Percentiles rank a stretch among this genome's conserved stretches.
phyloP scores from a whole-genome alignment of 2,797 vertebrate species.

The Bradypodion pumilum region DNA sequence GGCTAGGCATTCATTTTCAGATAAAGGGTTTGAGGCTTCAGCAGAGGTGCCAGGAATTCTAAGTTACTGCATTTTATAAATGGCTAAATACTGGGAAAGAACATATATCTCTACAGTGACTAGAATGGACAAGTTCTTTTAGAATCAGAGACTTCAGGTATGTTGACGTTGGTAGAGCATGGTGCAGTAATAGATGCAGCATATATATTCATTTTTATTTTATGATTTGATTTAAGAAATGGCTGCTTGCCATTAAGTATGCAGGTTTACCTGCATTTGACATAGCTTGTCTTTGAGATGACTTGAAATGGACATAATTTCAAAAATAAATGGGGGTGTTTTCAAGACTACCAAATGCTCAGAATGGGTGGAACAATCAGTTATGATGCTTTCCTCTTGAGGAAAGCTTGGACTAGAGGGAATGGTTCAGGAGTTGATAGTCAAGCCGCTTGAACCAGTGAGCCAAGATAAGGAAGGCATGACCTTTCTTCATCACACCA shows the following conservation, averaged over 20 bases:
- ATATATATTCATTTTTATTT: too few species aligned
- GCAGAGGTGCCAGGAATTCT: neutral
- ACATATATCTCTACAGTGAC: neutral
- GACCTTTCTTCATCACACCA: too few species aligned
- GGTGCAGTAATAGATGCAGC: slow-evolving; percentile 19
- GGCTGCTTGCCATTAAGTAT: too few species aligned
- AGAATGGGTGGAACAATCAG: neutral
- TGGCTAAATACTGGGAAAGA: neutral
- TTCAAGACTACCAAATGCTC: neutral
- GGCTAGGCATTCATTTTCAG: slow-evolving; percentile 8
- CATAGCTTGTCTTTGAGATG: neutral
- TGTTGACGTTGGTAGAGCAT: slow-evolving; percentile 10
- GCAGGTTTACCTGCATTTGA: neutral
- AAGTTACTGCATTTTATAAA: neutral
- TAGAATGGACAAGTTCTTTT: neutral
- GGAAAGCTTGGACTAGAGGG: neutral
- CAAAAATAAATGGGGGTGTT: neutral
- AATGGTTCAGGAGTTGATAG: neutral
- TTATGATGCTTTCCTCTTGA: neutral
- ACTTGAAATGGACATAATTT: neutral
- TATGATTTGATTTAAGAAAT: too few species aligned
- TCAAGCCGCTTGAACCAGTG: neutral
- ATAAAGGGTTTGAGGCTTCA: neutral
- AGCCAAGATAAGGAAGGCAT: neutral
- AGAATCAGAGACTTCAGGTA: neutral